Evolutionary conservation across 1,140 invertebrate genomes (phyloP), one percentile per base, ranked within the genome.

Genomic region (Drosophila bifasciata): DNA sequence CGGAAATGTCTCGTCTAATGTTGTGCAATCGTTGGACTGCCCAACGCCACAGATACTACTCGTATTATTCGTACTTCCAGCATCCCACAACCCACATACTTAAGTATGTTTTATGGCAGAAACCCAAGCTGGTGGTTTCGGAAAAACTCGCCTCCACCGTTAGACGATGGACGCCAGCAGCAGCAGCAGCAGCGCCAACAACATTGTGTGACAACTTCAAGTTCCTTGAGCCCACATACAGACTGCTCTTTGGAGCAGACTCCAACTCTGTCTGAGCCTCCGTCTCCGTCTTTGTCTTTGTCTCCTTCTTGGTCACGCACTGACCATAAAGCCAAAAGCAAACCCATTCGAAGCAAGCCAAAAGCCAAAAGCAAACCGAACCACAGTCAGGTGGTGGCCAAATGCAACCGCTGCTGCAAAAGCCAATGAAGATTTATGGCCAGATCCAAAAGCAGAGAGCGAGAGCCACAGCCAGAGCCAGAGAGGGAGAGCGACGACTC

Each of bases 201-300:
- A 36, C 49, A 51, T 75, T 76, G 68, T 79, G 81, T 60, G 81
- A 85, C 81, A 80, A 86, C 80, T 86, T 86, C 81, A 70, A 89
- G 86, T 90, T 86, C 88, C 81, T 90, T 79, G 72, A 86, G 72
- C 73, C 88, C 81, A 86, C 88, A 88, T 86, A 62, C 32, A 76
- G 78, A 25, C 62, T 32, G 32, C 32, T 77, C 59, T 53, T 56
- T 55, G 44, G 53, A 36, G 32, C 28, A 59, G 50, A 56, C 11
- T n/a, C 13, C 40, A 45, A 52, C 32, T 45, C 16, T 17, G 41
- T 36, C 39, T 49, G 13, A 5, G 23, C 11, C 46, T 48, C 32
- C 56, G 17, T 46, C 43, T 48, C 23, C 53, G n/a, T 17, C 36
- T 66, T 13, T 25, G 25, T 23, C 46, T 21, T 32, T 45, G 28